Conservation (phyloP, 1,140 invertebrate genomes). For the Archegozetes longisetosus region DNA sequence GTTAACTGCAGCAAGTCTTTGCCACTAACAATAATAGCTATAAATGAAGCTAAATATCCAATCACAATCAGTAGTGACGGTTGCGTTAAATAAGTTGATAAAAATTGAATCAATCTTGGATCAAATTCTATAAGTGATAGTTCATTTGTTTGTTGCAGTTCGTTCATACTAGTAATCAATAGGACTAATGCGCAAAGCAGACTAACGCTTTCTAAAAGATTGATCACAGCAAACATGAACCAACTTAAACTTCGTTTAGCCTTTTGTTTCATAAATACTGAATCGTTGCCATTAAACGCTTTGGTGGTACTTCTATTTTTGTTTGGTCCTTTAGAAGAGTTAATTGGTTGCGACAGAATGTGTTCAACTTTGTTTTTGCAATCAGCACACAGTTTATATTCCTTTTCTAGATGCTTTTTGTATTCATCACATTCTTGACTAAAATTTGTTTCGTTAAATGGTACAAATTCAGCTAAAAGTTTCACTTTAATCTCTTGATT, state of each 20-base stretch:
- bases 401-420: slow-evolving; percentile 1
- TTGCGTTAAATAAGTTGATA: too few species aligned
- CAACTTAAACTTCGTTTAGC: background rate
- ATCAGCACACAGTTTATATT: background rate
- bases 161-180: background rate
- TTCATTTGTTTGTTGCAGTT: too few species aligned
- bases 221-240: background rate
- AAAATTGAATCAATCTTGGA: too few species aligned
- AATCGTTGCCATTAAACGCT: background rate
- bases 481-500: slow-evolving; percentile 14
- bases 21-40: too few species aligned
- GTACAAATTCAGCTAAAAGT: slow-evolving; percentile 10
- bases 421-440: slow-evolving; percentile 2
- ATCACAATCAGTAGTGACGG: too few species aligned
- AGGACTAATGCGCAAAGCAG: background rate
- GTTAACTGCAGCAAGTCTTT: too few species aligned
- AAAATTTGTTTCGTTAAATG: slow-evolving; percentile 12
- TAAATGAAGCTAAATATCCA: too few species aligned
- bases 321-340: background rate
- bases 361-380: background rate
- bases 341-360: background rate
- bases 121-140: too few species aligned
- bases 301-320: background rate
- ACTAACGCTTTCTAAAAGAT: background rate
- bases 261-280: background rate